Evolutionary conservation across 2,113 vertebrate genomes (phyloP).

Genomic region (Oryzias melastigma): DNA sequence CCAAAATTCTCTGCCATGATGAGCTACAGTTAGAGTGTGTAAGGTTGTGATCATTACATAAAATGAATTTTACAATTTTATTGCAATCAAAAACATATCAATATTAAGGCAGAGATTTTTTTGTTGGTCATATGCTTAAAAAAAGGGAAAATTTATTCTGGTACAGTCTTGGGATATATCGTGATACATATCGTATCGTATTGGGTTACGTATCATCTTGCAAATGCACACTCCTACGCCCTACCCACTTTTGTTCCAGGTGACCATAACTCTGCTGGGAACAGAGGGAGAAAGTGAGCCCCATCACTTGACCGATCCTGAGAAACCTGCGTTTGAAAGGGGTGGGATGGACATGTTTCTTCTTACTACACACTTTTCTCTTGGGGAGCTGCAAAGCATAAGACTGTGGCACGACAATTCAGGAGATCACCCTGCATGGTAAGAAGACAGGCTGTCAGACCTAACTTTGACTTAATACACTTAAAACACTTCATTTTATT

Average conservation of each 20-base stretch:
- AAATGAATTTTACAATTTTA: no score
- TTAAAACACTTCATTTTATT: background rate
- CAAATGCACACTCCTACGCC: no score
- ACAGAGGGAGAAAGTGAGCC: slow-evolving; percentile 91
- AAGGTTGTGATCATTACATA: no score
- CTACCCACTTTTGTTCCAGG: slow-evolving; percentile 67
- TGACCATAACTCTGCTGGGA: slow-evolving; percentile 86
- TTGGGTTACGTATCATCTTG: no score
- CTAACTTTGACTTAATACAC: background rate
- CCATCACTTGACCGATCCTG: slow-evolving; percentile 83
- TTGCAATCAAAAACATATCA: no score
- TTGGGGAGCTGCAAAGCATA: slow-evolving; percentile 87
- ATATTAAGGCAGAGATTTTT: no score
- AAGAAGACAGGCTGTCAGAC: slow-evolving; percentile 1
- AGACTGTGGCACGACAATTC: slow-evolving; percentile 95
- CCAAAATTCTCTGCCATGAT: no score
- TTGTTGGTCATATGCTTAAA: no score
- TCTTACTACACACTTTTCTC: slow-evolving; percentile 88
- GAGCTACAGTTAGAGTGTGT: no score
- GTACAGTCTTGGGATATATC: no score
- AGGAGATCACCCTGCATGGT: slow-evolving; percentile 87
- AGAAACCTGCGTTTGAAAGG: slow-evolving; percentile 85
- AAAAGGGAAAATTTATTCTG: no score
- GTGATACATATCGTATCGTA: no score
- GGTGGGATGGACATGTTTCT: slow-evolving; percentile 89